Base-by-base conservation (phyloP, 1,140 invertebrate species). In the Nebria ingens region DNA sequence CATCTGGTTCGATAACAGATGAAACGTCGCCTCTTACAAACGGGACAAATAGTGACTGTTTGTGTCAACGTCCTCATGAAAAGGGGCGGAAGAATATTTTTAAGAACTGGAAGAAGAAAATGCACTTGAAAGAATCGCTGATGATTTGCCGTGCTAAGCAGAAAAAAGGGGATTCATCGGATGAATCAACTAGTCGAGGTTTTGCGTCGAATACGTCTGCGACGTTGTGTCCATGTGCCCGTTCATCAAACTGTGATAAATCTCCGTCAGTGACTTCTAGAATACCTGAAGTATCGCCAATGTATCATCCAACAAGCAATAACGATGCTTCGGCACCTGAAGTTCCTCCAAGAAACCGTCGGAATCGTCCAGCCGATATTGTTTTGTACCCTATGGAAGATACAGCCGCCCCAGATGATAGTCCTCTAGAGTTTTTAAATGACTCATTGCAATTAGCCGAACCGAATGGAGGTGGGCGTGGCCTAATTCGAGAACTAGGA, bases 231-330 rank as follows among this genome's bases (percentile, higher is more conserved):
- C 15, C 15, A 9, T 45, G 40, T 17, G 40, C 40, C 3, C 40
- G 40, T 45, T 45, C 40, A 12, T 9, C 6, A n/a, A 29, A 29
- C 40, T 45, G 40, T 45, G 40, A 45, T 45, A 45, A 17, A 45
- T 34, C 25, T 9, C 6, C 15, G 17, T 45, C 40, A 17, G 9
- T 45, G 15, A 17, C 15, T 4, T 17, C 40, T 17, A 9, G 40
- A 4, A 17, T 45, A 11, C 40, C 40, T 12, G 40, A 45, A 4
- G 40, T 45, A 6, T 45, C 40, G 15, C 17, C 40, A 4, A 17
- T 45, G 6, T 45, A 45, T 17, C 40, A 12, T 9, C 40, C 15
- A 6, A 29, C 4, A 4, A 9, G 25, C 25, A 45, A 17, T 45
- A 45, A 45, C 40, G 40, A 45, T 12, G 17, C 6, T 12, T 17